Evolutionary conservation across 2,888 invertebrate species (phyloP), one percentile per base, ranked within the genome.

Genomic region (Octonoba sinensis): DNA sequence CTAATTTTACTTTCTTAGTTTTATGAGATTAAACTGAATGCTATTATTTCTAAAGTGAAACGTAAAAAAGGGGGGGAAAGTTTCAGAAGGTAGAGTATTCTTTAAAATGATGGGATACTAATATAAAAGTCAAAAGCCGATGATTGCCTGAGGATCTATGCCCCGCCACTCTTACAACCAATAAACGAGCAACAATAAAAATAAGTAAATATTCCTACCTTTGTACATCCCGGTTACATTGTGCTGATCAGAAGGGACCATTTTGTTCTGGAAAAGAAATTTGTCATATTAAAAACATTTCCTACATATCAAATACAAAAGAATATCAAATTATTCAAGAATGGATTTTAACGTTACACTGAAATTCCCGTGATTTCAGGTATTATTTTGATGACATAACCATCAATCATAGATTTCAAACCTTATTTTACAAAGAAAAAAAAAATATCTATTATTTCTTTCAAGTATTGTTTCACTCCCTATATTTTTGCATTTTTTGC

Each of bases 231-330:
- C 85, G 90, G 85, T 87, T 49, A 89, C 90, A 69, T 91, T 88
- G 11, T 90, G 88, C 11, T 90, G 91, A 82, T 91, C 91, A 8
- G 90, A 90, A 8, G 91, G 91, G 86, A 90, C 91, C 91, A 92
- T 91, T 88, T 92, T 92, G 60, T 91, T 91, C 92, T 92, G 91
- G 74, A 91, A 91, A 85, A 84, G 83, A 84, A 85, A 83, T 18
- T 16, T 27, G 54, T 57, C 22, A 49, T 20, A 57, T 79, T 79
- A 79, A 79, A 62, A 64, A 75, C 16, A 54, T n/a, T 54, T 54
- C 54, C 54, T 8, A 11, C 1, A 54, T n/a, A 54, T 54, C 16
- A 54, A 1, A 54, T 15, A 54, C 6, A 20, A n/a, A 54, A 18
- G 54, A n/a, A 54, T 16, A 54, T 18, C 1, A 8, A 36, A 36